Conservation (phyloP, 2,888 invertebrate genomes). For the Eudasyphora cyanicolor region DNA sequence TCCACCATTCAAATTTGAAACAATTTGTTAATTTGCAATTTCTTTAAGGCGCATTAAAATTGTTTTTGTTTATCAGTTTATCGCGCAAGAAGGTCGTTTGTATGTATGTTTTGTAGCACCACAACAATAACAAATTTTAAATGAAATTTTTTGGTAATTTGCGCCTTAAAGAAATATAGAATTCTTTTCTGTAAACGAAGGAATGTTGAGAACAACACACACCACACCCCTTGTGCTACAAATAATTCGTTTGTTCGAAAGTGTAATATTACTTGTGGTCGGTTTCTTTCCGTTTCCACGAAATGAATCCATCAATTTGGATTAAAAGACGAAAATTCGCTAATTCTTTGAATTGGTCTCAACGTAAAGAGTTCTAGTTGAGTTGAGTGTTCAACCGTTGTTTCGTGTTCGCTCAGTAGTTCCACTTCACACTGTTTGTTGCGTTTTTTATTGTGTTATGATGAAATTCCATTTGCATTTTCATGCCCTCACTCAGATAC, state of each 20-base stretch:
- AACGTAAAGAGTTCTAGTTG: slow-evolving; percentile 14
- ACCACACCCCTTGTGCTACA: slow-evolving; percentile 21
- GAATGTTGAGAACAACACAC: slow-evolving; percentile 22
- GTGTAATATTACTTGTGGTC: too few relatives aligned
- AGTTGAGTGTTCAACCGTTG: slow-evolving; percentile 55
- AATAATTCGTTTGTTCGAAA: not conserved
- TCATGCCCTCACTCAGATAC: slow-evolving; percentile 35
- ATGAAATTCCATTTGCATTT: slow-evolving; percentile 64
- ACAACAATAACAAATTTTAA: slow-evolving; percentile 22
- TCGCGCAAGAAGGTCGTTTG: slow-evolving; percentile 7
- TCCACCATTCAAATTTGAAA: slow-evolving; percentile 15
- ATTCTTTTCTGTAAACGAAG: slow-evolving; percentile 36
- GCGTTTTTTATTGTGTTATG: slow-evolving; percentile 56
- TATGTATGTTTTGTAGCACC: slow-evolving; percentile 52
- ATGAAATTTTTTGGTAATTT: slow-evolving; percentile 44
- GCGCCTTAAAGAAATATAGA: slow-evolving; percentile 47
- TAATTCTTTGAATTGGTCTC: not conserved
- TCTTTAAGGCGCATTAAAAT: slow-evolving; percentile 55
- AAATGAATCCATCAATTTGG: not conserved
- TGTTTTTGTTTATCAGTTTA: slow-evolving; percentile 31
- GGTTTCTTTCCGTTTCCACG: not conserved
- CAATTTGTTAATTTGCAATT: slow-evolving; percentile 42
- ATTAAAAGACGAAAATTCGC: not conserved
- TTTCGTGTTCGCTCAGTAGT: slow-evolving; percentile 54
- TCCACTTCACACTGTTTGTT: slow-evolving; percentile 62